Evolutionary conservation across 2,888 invertebrate species (phyloP).

Genomic region (Imbricaverruca yamaguchii): DNA sequence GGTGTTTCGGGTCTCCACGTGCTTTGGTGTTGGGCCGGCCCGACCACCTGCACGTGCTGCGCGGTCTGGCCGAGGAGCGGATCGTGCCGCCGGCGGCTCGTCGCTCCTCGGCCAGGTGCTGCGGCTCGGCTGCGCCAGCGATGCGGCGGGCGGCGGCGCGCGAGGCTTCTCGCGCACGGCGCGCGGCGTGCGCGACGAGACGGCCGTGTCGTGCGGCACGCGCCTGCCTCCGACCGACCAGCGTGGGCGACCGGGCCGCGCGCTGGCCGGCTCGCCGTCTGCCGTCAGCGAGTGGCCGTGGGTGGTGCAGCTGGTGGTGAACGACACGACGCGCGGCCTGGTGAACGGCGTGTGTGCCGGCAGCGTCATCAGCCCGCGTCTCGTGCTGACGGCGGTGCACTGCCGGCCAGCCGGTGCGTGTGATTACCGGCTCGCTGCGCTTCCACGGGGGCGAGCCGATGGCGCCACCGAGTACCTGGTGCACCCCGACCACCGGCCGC

Average conservation of each 20-base stretch:
- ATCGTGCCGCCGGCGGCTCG: background rate
- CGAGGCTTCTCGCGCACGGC: background rate
- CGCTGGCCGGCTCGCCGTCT: background rate
- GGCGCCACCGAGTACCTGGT: background rate
- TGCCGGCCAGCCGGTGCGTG: background rate
- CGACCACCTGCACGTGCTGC: background rate
- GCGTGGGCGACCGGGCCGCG: background rate
- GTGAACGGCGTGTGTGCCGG: background rate
- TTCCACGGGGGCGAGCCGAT: background rate
- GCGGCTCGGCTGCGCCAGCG: background rate
- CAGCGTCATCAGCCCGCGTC: background rate
- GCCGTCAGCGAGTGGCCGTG: background rate
- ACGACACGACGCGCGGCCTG: background rate
- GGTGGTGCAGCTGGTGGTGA: background rate
- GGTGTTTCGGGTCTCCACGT: too few relatives aligned
- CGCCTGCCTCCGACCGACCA: background rate
- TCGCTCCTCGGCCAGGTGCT: background rate
- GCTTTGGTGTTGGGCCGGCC: background rate
- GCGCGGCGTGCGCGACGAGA: background rate
- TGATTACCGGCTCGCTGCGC: background rate
- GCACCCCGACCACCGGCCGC: background rate
- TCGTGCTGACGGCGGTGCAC: slow-evolving; percentile 1
- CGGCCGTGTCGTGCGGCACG: background rate
- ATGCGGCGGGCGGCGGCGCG: background rate
- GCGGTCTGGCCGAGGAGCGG: background rate